Evolutionary conservation across 2,113 vertebrate genomes (phyloP), one percentile per base, ranked within the genome.

Genomic region (Thalassoma bifasciatum): DNA sequence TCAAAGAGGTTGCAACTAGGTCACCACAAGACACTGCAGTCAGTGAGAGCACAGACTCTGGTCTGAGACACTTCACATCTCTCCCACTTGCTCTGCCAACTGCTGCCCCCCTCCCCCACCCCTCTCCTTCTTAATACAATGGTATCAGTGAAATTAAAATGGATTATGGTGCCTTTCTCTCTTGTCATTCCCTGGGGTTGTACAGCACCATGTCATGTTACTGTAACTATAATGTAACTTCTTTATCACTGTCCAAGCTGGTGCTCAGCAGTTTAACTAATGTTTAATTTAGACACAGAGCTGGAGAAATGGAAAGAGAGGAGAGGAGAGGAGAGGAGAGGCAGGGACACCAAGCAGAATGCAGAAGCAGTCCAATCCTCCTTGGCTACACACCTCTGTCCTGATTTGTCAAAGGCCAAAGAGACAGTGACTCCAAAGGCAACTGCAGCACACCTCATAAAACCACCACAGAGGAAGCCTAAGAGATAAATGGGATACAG

Each of bases 1-100:
- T 94, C 93, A 94, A 94, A 93, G 90, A 83, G 93, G 93, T 94
- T 94, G 93, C 89, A 94, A 94, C 86, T 94, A 93, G 94, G 93
- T 94, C 93, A 94, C 88, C 79, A 78, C 77, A 90, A 91, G 91
- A 87, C 89, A 91, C 86, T 88, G 89, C 91, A 93, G 91, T 92
- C 85, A 89, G 82, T 79, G 36, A 84, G 79, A 87, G 86, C 87
- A 86, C 83, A 88, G 90, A 78, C 86, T 90, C 83, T 89, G 91
- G 92, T 89, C 92, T 81, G 88, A 92, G 87, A 89, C 88, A 90
- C 88, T 81, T 88, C 83, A 81, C 90, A 89, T 77, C 80, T 79
- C 66, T 72, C 81, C 23, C 75, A 61, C 65, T 52, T 11, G 1
- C 51, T 61, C 69, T 52, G 4, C 30, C 63, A 67, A 38, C 52